Conservation (phyloP, 2,888 invertebrate species). For the Emmelina monodactyla region DNA sequence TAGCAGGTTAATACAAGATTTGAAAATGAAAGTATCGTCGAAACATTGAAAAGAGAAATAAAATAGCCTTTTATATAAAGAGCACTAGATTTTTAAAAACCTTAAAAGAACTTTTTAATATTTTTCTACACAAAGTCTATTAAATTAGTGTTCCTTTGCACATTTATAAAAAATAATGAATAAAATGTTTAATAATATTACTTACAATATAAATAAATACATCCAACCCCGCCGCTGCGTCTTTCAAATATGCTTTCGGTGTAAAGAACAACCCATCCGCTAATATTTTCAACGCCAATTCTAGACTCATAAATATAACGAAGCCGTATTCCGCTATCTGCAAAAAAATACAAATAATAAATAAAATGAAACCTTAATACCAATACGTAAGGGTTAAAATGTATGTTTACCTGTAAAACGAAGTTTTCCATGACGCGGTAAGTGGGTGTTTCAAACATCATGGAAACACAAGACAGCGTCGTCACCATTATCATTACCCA, state of each 20-base stretch:
- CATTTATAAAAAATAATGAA: background rate
- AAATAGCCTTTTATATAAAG: too few relatives aligned
- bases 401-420: conserved; percentile 71
- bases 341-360: conserved; percentile 10
- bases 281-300: conserved; percentile 92
- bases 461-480: conserved; percentile 95
- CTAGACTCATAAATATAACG: conserved; percentile 97
- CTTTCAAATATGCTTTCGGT: conserved; percentile 97
- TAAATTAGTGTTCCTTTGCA: too few relatives aligned
- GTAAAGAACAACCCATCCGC: conserved; percentile 99
- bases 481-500: conserved; percentile 99
- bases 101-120: too few relatives aligned
- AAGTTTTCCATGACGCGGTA: conserved; percentile 94
- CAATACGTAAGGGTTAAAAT: background rate
- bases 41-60: too few relatives aligned
- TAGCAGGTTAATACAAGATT: too few relatives aligned
- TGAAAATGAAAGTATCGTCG: too few relatives aligned
- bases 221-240: conserved; percentile 95
- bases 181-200: conserved; percentile 13
- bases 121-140: too few relatives aligned
- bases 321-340: conserved; percentile 95
- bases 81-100: too few relatives aligned
- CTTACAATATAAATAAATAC: conserved; percentile 96
- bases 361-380: background rate
- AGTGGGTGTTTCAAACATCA: conserved; percentile 98